phyloP scores from a whole-genome alignment of 2,888 invertebrate species.

The Fissipunctia ypsillon region DNA sequence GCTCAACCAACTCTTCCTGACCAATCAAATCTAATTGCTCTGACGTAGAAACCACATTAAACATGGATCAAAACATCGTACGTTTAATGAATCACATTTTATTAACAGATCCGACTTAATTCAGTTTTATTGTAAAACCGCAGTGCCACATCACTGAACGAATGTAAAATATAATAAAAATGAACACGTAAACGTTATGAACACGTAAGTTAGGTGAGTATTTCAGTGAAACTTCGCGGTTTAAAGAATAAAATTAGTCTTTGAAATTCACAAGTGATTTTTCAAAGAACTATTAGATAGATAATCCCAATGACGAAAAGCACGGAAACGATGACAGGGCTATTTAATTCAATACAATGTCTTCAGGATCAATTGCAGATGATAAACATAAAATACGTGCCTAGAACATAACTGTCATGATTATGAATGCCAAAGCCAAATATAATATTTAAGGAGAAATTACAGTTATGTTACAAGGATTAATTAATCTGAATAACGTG shows the following conservation, averaged over 20 bases:
- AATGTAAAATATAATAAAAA: slow-evolving; percentile 42
- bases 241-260: slow-evolving; percentile 2
- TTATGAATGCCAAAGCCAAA: not conserved
- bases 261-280: not conserved
- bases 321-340: not conserved
- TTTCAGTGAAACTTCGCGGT: not conserved
- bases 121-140: slow-evolving; percentile 50
- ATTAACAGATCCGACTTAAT: slow-evolving; percentile 48
- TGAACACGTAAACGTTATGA: not conserved
- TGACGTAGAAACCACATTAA: slow-evolving; percentile 44
- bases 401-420: not conserved
- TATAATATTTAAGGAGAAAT: slow-evolving; percentile 14
- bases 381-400: not conserved
- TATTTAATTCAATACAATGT: not conserved
- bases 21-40: slow-evolving; percentile 39
- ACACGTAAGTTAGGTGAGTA: slow-evolving; percentile 2
- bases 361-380: slow-evolving; percentile 11
- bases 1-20: slow-evolving; percentile 24
- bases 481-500: slow-evolving; percentile 8
- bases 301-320: not conserved
- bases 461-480: not conserved
- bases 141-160: slow-evolving; percentile 48
- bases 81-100: slow-evolving; percentile 55
- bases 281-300: slow-evolving; percentile 13
- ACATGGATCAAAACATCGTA: slow-evolving; percentile 28